Evolutionary conservation across 2,888 invertebrate genomes (phyloP), one percentile per base, ranked within the genome.

Genomic region (Bhutanitis thaidina): DNA sequence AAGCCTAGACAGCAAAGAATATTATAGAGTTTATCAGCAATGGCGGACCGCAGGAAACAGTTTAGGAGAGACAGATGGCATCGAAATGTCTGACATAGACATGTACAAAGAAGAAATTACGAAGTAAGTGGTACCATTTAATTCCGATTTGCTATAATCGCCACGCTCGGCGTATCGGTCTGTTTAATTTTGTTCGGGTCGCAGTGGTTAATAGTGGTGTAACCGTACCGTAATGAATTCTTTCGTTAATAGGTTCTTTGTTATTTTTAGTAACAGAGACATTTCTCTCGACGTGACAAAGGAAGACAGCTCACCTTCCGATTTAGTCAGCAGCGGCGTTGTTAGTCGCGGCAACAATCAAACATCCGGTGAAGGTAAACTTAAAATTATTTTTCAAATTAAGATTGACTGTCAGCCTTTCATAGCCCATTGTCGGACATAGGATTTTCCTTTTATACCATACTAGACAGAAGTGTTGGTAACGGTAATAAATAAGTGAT

Each of bases 1-100:
- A 49, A 97, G 98, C 73, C 91, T 94, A 64, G 98, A 99, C 88
- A 98, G 98, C 73, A 96, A 96, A 77, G 94, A 95, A 47, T 97
- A 97, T 79, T 97, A 95, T 71, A 93, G 91, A 58, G 93, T 90
- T 61, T 94, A 91, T 60, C 93, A 94, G 65, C 91, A 92, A 59
- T 91, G 93, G 77, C 84, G 92, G 41, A 80, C 82, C 7, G 84
- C 90, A 1, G 90, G 90, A n/a, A 87, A 80, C 55, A 89, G 78
- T 50, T 66, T 92, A 38, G 90, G 90, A 1, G 93, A 94, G 67
- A 90, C 91, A 0, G 93, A 93, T 60, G 78, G 77, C 10, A 72
- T 82, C 0, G 89, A 88, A 30, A 58, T 76, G 0, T 60, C 80
- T 0, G 88, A 85, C 16, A 55, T 81, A 36, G 77, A 80, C 37